phyloP scores from a whole-genome alignment of 1,140 invertebrate species.

The Heliconius nattereri region DNA sequence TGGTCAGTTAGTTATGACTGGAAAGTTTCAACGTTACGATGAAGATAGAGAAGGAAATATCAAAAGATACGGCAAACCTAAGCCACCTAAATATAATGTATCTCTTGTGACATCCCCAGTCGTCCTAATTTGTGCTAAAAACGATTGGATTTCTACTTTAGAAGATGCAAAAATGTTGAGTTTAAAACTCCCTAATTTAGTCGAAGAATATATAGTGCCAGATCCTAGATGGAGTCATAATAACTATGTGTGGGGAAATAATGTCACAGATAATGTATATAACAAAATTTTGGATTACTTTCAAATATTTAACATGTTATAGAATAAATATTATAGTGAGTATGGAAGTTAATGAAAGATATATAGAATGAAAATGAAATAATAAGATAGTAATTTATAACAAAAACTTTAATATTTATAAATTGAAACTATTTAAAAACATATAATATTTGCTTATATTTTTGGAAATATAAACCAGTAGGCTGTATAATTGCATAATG shows the following conservation, averaged over 20 bases:
- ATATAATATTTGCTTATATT: too few species aligned
- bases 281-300: constrained; percentile 63
- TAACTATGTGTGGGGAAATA: constrained; percentile 58
- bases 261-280: constrained; percentile 53
- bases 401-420: too few species aligned
- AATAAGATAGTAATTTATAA: too few species aligned
- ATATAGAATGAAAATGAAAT: too few species aligned
- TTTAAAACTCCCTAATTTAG: constrained; percentile 76
- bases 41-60: constrained; percentile 81
- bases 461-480: too few species aligned
- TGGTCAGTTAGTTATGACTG: constrained; percentile 59
- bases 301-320: constrained; percentile 35
- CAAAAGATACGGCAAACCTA: constrained; percentile 75
- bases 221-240: constrained; percentile 68
- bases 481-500: too few species aligned
- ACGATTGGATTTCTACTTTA: constrained; percentile 82
- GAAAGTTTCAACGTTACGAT: constrained; percentile 78
- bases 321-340: background rate
- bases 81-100: constrained; percentile 82
- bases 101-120: constrained; percentile 82
- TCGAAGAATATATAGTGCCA: constrained; percentile 66
- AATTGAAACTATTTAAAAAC: too few species aligned
- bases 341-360: background rate
- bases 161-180: constrained; percentile 82
- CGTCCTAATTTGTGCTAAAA: constrained; percentile 82